These are phyloP conservation scores for Oceanites oceanicus DNA, from an alignment of 2,113 vertebrate genomes.

Conservation along the genomic window DNA sequence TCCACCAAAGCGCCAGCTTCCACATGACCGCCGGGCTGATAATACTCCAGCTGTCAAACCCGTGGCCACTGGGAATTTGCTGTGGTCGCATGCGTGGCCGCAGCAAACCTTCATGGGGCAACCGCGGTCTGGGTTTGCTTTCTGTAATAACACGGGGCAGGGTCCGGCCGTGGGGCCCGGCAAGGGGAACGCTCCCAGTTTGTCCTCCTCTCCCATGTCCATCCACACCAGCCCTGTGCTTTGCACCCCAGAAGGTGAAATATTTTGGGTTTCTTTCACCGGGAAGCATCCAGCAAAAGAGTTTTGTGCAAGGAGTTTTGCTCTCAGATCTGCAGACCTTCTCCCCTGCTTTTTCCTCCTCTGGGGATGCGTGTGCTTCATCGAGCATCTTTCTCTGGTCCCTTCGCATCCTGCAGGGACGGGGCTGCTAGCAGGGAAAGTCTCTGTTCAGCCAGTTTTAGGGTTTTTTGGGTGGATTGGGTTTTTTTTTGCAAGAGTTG, in stretches of 20 bases:
- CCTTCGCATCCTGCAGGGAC: background rate
- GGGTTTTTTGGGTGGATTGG: background rate
- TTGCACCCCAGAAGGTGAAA: background rate
- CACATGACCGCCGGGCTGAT: accelerated
- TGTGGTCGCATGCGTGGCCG: accelerated
- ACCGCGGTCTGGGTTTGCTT: background rate
- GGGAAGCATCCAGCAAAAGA: background rate
- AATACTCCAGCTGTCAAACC: background rate
- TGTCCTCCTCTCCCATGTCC: background rate
- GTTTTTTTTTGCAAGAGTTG: background rate
- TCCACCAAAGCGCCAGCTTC: background rate
- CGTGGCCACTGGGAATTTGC: too few species aligned
- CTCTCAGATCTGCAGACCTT: background rate
- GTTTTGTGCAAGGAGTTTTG: background rate
- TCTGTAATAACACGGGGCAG: background rate
- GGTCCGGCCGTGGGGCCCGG: accelerated
- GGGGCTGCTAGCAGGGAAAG: background rate
- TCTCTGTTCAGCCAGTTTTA: background rate
- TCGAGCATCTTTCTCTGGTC: background rate
- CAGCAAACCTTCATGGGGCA: background rate
- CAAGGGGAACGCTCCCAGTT: accelerated
- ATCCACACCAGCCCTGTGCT: background rate
- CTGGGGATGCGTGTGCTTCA: accelerated
- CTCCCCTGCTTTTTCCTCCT: background rate
- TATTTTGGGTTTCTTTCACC: background rate